These are phyloP conservation scores for Diabrotica virgifera DNA, from an alignment of 1,140 invertebrate genomes.

Conservation along the genomic window DNA sequence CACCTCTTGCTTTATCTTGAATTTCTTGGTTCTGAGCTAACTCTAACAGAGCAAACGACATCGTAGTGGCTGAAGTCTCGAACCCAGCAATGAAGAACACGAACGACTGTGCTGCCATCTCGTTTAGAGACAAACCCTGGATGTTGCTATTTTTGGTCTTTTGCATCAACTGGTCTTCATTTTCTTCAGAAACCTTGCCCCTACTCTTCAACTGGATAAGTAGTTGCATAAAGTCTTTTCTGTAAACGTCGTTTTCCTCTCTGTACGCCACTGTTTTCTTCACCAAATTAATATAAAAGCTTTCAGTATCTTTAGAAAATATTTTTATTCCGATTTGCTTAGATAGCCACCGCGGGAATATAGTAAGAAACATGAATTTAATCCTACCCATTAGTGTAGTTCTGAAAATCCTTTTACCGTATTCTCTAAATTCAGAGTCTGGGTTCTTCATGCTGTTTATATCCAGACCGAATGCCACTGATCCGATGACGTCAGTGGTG, in stretches of 20 bases:
- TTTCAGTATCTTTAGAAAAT: background rate
- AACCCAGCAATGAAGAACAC: conserved; percentile 49
- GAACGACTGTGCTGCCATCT: conserved; percentile 12
- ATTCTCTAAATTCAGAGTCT: conserved; percentile 45
- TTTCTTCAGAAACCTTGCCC: conserved; percentile 14
- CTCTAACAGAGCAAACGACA: conserved; percentile 50
- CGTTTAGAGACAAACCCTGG: too few relatives aligned
- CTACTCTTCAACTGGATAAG: conserved; percentile 26
- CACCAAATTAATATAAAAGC: background rate
- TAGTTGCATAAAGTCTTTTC: conserved; percentile 30
- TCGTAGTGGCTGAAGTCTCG: conserved; percentile 50
- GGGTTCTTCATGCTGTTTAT: conserved; percentile 54
- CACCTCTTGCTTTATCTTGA: conserved; percentile 48
- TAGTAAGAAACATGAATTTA: background rate
- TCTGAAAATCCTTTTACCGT: conserved; percentile 20
- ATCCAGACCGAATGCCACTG: conserved; percentile 58
- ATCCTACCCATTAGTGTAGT: background rate
- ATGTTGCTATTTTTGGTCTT: too few relatives aligned
- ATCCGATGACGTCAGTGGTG: conserved; percentile 52
- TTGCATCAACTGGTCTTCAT: background rate
- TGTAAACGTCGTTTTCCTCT: background rate
- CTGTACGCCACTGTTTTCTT: background rate
- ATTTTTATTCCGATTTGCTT: background rate
- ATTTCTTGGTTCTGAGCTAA: conserved; percentile 49
- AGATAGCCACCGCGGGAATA: background rate